A percentile compares a stretch with the other conserved stretches of the same genome.
Evolutionary conservation across 1,140 invertebrate genomes (phyloP).

Genomic region (Drosophila watanabei): DNA sequence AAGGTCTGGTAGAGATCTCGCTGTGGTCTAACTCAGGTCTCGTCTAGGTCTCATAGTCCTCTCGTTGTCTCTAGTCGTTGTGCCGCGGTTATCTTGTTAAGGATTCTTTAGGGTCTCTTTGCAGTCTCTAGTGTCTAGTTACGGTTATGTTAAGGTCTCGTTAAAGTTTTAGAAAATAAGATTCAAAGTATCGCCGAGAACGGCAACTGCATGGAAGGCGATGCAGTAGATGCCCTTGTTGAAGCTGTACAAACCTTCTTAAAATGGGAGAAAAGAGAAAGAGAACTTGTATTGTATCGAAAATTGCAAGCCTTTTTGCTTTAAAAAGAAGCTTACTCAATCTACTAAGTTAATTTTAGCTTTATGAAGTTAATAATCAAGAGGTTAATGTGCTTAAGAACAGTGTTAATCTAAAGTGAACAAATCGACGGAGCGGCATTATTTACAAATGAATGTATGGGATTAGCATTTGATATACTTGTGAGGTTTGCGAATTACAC

Average conservation of each 20-base stretch:
- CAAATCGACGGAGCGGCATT: background rate
- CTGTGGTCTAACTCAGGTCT: no score
- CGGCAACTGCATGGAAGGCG: background rate
- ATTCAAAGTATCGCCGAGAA: background rate
- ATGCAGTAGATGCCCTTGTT: background rate
- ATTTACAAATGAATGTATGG: background rate
- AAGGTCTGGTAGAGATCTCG: no score
- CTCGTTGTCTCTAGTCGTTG: no score
- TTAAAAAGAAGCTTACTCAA: background rate
- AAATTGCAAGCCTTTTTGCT: background rate
- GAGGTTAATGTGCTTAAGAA: background rate
- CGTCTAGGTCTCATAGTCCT: no score
- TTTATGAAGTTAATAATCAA: background rate
- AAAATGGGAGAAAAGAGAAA: constrained; percentile 12
- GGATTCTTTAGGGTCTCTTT: no score
- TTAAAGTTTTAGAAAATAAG: background rate
- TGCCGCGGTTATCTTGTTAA: no score
- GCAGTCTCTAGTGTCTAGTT: no score
- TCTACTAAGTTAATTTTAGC: background rate
- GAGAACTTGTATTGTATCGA: background rate
- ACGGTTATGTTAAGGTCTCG: background rate
- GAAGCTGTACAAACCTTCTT: background rate
- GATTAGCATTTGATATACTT: background rate
- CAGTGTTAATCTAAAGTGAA: background rate
- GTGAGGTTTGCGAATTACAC: background rate